Evolutionary conservation across 1,140 invertebrate genomes (phyloP), one percentile per base, ranked within the genome.

Genomic region (Caenorhabditis briggsae): DNA sequence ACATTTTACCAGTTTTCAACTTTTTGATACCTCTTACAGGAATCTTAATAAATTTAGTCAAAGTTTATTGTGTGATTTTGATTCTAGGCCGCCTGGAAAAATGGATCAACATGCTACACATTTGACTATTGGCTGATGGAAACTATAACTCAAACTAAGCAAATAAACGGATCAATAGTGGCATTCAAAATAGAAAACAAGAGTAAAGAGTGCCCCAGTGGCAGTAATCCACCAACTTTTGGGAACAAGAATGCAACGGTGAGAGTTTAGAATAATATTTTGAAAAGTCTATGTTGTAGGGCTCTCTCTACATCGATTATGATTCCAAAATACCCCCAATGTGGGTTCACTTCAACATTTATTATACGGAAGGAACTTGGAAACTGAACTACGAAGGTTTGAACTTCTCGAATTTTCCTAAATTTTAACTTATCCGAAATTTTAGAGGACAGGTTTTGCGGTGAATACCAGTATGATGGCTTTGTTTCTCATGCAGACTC

Each of bases 161-260:
- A 23, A 11, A 25, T 8, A 25, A 25, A 61, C 25, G 59, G 23
- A 61, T 61, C 59, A 25, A 25, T 61, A 8, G 59, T 61, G 9
- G 59, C 59, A 0, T 61, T 61, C 9, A 61, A 61, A 25, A 20
- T 61, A 5, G 59, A 61, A 6, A 61, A 6, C 12, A 12, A 8
- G 3, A 20, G 25, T 25, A 20, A 20, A 14, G 11, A 11, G 11
- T 61, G 59, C 5, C 59, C 59, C 23, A 25, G 12, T 11, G 59
- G 59, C 33, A 25, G 1, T 25, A 61, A 61, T 61, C 59, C 59
- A 61, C 59, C 59, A 14, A 61, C 23, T 5, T 61, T 61, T 25
- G 23, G 25, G 6, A 61, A 61, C 14, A 20, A 61, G 25, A 61
- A 61, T 61, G 59, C 59, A 25, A 61, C 59, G 59, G 59, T 61